Conservation (phyloP, 2,113 vertebrate genomes). For the Artemisiospiza belli region DNA sequence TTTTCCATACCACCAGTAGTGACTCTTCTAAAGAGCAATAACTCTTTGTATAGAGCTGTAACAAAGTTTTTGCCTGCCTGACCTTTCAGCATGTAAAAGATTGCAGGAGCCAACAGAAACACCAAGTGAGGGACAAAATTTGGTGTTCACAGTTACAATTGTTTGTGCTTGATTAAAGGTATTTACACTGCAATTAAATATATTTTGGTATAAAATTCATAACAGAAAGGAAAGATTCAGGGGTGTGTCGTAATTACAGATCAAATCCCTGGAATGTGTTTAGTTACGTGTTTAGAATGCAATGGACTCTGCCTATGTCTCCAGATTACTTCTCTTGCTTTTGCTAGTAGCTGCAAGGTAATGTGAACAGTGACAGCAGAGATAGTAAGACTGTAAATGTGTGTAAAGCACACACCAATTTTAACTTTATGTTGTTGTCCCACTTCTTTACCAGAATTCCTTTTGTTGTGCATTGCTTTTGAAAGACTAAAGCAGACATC, state of each 20-base stretch:
- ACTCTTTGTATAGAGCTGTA: neutral
- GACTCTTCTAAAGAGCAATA: neutral
- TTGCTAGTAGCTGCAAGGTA: neutral
- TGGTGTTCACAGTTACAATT: neutral
- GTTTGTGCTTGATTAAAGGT: neutral
- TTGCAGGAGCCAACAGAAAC: neutral
- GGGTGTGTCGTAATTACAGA: neutral
- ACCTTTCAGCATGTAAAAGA: neutral
- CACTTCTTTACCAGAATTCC: neutral
- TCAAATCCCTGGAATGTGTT: neutral
- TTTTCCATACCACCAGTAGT: neutral
- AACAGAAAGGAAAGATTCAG: neutral
- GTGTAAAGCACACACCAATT: neutral
- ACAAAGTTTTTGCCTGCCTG: neutral
- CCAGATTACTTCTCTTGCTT: neutral
- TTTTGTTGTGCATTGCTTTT: neutral
- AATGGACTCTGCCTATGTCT: neutral
- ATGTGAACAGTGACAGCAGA: neutral
- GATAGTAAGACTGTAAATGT: neutral
- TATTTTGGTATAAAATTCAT: neutral
- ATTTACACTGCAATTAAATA: neutral
- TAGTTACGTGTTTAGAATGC: neutral
- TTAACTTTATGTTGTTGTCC: neutral
- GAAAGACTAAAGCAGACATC: neutral
- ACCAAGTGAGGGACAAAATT: neutral